Conservation (phyloP, 2,113 vertebrate genomes). For the Chrysemys picta region DNA sequence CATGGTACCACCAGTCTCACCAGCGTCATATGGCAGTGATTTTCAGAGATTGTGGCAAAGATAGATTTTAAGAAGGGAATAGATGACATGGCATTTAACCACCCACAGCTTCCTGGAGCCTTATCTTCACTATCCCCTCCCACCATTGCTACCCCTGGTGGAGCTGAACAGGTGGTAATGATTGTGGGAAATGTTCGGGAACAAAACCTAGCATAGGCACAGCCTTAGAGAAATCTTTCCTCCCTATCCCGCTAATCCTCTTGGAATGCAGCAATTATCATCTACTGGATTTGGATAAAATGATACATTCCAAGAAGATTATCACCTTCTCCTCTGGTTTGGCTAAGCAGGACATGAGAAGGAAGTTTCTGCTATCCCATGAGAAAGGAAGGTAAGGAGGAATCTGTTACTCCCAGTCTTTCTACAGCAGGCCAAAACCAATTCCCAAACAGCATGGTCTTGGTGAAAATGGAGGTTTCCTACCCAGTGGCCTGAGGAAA, state of each 20-base stretch:
- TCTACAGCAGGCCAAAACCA: background rate
- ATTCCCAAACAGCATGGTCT: background rate
- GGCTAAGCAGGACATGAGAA: rapidly evolving
- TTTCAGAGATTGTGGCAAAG: background rate
- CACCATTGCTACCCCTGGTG: background rate
- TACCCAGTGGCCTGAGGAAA: too few species aligned
- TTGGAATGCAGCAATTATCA: background rate
- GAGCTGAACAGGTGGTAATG: background rate
- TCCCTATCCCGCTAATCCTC: background rate
- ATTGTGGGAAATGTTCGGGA: background rate
- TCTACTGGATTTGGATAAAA: background rate
- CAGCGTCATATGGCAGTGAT: background rate
- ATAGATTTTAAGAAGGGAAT: background rate
- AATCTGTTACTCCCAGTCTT: background rate
- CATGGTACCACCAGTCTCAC: background rate
- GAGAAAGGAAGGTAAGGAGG: background rate
- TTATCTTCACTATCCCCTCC: background rate
- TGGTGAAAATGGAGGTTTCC: background rate
- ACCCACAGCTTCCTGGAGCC: background rate
- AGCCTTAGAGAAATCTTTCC: background rate
- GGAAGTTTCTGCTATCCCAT: background rate
- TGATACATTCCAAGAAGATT: background rate
- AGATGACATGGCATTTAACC: background rate
- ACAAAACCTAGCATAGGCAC: background rate
- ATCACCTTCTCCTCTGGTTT: background rate